Percentiles rank a stretch among this genome's conserved stretches.
Conservation (phyloP, 1,140 invertebrate genomes). For the Papilio polyxenes region DNA sequence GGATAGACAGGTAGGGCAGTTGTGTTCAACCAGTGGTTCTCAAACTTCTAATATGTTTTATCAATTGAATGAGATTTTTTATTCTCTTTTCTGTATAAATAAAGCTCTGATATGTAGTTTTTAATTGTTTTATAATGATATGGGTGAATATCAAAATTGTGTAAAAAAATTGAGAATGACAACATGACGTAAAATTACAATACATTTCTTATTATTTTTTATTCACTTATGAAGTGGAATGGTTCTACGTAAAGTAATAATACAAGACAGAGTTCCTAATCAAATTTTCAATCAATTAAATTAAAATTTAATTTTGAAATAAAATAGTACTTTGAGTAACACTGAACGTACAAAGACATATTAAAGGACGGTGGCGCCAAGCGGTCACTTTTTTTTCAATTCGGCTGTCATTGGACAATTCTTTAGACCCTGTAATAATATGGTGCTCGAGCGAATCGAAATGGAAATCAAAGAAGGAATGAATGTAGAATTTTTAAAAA, state of each 20-base stretch:
- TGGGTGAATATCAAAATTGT: too few relatives aligned
- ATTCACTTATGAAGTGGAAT: too few relatives aligned
- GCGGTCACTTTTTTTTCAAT: constrained; percentile 58
- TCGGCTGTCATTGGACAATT: constrained; percentile 66
- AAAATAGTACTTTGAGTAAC: constrained; percentile 54
- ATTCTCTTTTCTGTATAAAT: too few relatives aligned
- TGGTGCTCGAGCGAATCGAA: constrained; percentile 45
- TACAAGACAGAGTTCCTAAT: too few relatives aligned
- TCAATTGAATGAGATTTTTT: neutral
- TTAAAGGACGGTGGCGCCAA: constrained; percentile 58
- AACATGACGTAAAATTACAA: too few relatives aligned
- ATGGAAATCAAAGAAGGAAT: constrained; percentile 33
- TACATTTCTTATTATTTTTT: too few relatives aligned
- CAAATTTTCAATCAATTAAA: neutral
- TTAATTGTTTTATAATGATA: too few relatives aligned
- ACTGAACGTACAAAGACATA: constrained; percentile 51
- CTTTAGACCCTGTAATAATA: constrained; percentile 59
- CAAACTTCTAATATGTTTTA: constrained; percentile 47
- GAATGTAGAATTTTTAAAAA: neutral
- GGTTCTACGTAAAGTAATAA: too few relatives aligned
- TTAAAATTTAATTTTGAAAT: neutral
- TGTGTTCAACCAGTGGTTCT: constrained; percentile 46
- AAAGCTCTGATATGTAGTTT: neutral
- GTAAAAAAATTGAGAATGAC: too few relatives aligned
- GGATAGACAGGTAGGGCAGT: constrained; percentile 60